Evolutionary conservation across 2,888 invertebrate genomes (phyloP).

Genomic region (Serrognathus titanus): DNA sequence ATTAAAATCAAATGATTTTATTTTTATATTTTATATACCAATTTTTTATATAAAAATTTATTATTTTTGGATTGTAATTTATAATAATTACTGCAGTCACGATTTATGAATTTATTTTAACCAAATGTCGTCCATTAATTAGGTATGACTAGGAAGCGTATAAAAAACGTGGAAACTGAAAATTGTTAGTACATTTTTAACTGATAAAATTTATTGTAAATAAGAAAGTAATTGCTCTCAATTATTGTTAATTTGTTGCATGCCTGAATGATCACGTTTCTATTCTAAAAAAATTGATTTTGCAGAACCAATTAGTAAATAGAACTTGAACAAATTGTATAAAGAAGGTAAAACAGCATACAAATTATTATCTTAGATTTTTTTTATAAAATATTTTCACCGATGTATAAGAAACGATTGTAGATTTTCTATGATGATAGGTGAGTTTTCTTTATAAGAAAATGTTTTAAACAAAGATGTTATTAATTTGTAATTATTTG

Average conservation of each 20-base stretch:
- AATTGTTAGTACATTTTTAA: too few relatives aligned
- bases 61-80: too few relatives aligned
- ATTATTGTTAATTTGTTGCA: too few relatives aligned
- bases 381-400: constrained; percentile 21
- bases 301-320: constrained; percentile 15
- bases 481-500: constrained; percentile 48
- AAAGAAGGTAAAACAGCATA: constrained; percentile 17
- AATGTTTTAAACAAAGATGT: constrained; percentile 43
- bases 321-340: constrained; percentile 22
- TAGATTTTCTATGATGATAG: constrained; percentile 44
- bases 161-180: too few relatives aligned
- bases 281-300: constrained; percentile 5
- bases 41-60: constrained; percentile 17
- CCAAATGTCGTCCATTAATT: too few relatives aligned
- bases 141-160: too few relatives aligned
- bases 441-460: constrained; percentile 47
- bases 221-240: too few relatives aligned
- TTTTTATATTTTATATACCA: constrained; percentile 4
- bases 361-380: constrained; percentile 16
- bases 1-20: neutral
- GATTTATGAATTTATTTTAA: too few relatives aligned
- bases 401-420: constrained; percentile 30
- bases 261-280: too few relatives aligned
- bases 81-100: too few relatives aligned
- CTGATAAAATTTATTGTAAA: too few relatives aligned